Base-by-base conservation (phyloP, 2,888 invertebrate genomes). In the Cryptocheilus praepositus region DNA sequence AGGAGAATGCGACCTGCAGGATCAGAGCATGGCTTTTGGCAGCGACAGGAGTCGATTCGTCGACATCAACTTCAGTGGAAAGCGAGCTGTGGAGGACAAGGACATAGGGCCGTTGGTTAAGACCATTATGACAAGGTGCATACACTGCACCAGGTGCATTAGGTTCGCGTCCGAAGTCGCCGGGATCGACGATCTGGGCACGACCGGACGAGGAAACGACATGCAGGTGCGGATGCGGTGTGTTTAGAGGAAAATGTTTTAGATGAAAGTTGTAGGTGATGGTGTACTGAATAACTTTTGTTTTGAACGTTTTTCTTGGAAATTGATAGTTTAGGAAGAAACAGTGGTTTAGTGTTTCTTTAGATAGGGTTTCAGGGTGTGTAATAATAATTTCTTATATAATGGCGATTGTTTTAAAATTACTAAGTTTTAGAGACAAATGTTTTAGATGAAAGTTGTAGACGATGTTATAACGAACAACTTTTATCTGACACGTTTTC, bases 1-100 rank as follows among this genome's bases (percentile, higher is more conserved):
- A 74, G 96, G 96, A 22, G 96, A 96, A 89, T 96, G 96, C 87
- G 96, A 96, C 88, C 90, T 96, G 25, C 97, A 99, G 90, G 99
- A 99, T 91, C 99, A 99, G 89, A 98, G 98, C 21, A 99, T 99
- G 98, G 96, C 97, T 0, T 99, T 99, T 90, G 99, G 99, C 67
- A 97, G 94, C 81, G 98, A 95, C 89, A 93, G 96, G 77, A 97
- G 98, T 67, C 91, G 98, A 28, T 99, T 98, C 85, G 94, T 95
- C 56, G 98, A 98, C 85, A 97, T 96, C 66, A 93, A 96, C 81
- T 95, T 95, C 87, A 93, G 93, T 70, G 98, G 98, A 58, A 98
- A 98, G 89, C 95, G 98, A 80, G 99, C 99, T 74, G 98, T 99
- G 0, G 99, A 99, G 89, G 99, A 99, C 89, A 99, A 99, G 89